Conservation (phyloP, 2,113 vertebrate genomes). For the Urocynchramus pylzowi region DNA sequence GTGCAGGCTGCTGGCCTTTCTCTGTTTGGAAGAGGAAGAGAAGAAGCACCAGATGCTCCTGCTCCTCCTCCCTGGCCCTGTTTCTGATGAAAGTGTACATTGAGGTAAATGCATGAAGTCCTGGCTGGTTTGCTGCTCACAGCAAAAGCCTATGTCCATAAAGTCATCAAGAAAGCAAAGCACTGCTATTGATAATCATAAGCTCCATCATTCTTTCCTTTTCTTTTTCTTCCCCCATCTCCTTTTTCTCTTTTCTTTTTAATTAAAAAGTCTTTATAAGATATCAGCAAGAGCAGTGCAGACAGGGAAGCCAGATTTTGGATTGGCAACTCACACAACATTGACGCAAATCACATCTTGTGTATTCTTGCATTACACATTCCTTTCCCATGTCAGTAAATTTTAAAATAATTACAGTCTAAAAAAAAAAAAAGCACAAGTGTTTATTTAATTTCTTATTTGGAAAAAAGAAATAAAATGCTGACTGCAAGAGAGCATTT, state of each 20-base stretch:
- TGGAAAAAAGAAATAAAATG: not conserved
- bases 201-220: not conserved
- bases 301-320: not conserved
- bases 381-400: not conserved
- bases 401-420: not conserved
- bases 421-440: not conserved
- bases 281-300: not conserved
- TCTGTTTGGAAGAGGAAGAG: not conserved
- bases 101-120: not conserved
- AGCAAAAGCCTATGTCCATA: rapidly evolving
- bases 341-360: not conserved
- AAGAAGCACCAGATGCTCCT: not conserved
- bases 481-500: not conserved
- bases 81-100: not conserved
- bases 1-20: not conserved
- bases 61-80: not conserved
- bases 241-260: not conserved
- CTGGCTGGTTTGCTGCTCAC: not conserved
- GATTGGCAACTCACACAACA: not conserved
- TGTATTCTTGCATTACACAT: not conserved
- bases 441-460: not conserved
- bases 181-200: not conserved
- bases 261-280: not conserved
- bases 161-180: not conserved
- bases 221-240: not conserved